A percentile compares a stretch with the other conserved stretches of the same genome.
These are phyloP conservation scores for Lophius americanus DNA, from an alignment of 2,797 vertebrate species.

Conservation along the genomic window DNA sequence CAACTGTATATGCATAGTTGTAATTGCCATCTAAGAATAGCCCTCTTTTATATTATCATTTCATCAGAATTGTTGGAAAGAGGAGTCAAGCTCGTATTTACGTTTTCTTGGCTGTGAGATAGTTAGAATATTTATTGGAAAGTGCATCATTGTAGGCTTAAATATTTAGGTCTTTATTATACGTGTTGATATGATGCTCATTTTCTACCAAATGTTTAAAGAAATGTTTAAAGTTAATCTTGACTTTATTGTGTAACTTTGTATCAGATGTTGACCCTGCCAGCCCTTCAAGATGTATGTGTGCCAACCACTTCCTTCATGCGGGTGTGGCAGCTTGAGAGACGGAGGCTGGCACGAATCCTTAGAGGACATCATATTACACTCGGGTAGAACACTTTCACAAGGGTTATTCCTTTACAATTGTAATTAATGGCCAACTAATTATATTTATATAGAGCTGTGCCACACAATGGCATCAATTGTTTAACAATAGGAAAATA, in stretches of 20 bases:
- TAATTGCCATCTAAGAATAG: too few species aligned
- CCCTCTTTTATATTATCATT: too few species aligned
- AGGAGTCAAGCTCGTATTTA: too few species aligned
- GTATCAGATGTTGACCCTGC: constrained; percentile 86
- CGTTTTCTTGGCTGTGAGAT: too few species aligned
- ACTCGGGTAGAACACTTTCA: constrained; percentile 77
- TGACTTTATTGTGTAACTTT: background rate
- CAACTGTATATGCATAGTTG: too few species aligned
- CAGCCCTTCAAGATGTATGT: constrained; percentile 72
- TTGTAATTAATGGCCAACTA: background rate
- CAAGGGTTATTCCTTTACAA: background rate
- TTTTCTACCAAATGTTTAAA: background rate
- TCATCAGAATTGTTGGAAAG: too few species aligned
- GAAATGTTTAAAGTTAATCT: background rate
- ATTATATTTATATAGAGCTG: background rate
- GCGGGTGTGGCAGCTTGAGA: constrained; percentile 90
- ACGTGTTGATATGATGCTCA: too few species aligned
- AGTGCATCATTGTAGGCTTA: too few species aligned
- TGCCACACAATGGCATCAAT: background rate
- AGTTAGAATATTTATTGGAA: too few species aligned
- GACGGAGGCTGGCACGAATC: constrained; percentile 76
- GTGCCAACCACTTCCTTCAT: constrained; percentile 84
- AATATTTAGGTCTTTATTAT: too few species aligned
- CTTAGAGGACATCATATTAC: constrained; percentile 80
- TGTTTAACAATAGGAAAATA: too few species aligned